These are phyloP conservation scores for Agrochola circellaris DNA, from an alignment of 2,888 invertebrate genomes.

Conservation along the genomic window DNA sequence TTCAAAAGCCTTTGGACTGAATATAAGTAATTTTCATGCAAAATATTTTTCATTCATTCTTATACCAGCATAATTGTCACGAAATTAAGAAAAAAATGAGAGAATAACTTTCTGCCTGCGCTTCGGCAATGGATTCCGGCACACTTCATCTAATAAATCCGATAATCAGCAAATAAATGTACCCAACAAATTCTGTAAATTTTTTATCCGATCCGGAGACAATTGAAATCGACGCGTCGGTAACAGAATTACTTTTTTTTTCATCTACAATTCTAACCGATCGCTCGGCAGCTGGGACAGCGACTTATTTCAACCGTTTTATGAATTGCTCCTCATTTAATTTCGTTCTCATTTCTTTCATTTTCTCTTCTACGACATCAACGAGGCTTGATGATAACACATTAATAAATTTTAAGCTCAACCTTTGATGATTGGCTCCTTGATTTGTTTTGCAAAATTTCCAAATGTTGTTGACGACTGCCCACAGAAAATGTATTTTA, in stretches of 20 bases:
- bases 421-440: slow-evolving; percentile 24
- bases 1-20: neutral
- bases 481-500: neutral
- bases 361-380: slow-evolving; percentile 56
- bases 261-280: slow-evolving; percentile 68
- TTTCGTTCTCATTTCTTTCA: slow-evolving; percentile 81
- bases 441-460: slow-evolving; percentile 25
- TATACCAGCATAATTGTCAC: neutral
- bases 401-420: slow-evolving; percentile 36
- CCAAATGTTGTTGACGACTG: slow-evolving; percentile 5
- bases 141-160: slow-evolving; percentile 14
- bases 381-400: slow-evolving; percentile 31
- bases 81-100: neutral
- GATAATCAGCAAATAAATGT: slow-evolving; percentile 46
- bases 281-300: slow-evolving; percentile 77
- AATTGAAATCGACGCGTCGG: slow-evolving; percentile 62
- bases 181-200: slow-evolving; percentile 47
- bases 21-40: neutral
- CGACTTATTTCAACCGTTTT: slow-evolving; percentile 70
- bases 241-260: slow-evolving; percentile 70
- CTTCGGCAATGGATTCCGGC: slow-evolving; percentile 3
- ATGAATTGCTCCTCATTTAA: slow-evolving; percentile 79
- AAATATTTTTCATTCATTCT: neutral
- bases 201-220: slow-evolving; percentile 57
- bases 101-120: neutral